Evolutionary conservation across 2,888 invertebrate genomes (phyloP).

Genomic region (Diogma glabrata): DNA sequence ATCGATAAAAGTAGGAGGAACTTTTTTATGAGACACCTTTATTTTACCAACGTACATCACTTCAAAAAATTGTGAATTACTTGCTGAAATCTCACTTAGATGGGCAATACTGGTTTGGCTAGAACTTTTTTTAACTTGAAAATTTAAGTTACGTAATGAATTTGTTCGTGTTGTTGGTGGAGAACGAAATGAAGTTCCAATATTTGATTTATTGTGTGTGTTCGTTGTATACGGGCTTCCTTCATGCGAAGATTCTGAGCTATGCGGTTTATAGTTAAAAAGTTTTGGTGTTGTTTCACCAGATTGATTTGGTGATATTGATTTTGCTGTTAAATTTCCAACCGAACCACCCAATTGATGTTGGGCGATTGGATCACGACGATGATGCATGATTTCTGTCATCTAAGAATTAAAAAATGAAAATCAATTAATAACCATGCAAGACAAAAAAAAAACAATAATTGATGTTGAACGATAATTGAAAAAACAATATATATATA

Average conservation of each 20-base stretch:
- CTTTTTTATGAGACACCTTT: slow-evolving; percentile 44
- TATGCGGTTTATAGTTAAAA: background rate
- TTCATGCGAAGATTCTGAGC: slow-evolving; percentile 1
- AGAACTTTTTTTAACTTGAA: background rate
- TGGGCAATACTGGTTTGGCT: slow-evolving; percentile 24
- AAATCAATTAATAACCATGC: background rate
- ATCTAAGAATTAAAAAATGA: background rate
- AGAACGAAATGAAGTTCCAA: slow-evolving; percentile 31
- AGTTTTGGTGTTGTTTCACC: background rate
- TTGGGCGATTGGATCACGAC: background rate
- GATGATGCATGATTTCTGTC: slow-evolving; percentile 9
- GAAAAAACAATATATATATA: background rate
- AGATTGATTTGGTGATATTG: background rate
- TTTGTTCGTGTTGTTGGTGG: slow-evolving; percentile 28
- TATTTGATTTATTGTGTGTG: slow-evolving; percentile 32
- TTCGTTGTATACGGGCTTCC: slow-evolving; percentile 24
- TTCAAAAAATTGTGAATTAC: slow-evolving; percentile 83
- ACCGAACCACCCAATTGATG: slow-evolving; percentile 1
- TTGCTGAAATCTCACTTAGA: slow-evolving; percentile 60
- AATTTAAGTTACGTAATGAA: background rate
- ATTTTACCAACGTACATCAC: slow-evolving; percentile 87
- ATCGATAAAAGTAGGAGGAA: slow-evolving; percentile 80
- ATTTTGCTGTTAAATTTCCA: background rate
- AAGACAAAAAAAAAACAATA: background rate
- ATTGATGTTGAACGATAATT: background rate